Percentiles rank a stretch among this genome's conserved stretches.
phyloP scores from a whole-genome alignment of 2,797 vertebrate species.

The Sebastes umbrosus region DNA sequence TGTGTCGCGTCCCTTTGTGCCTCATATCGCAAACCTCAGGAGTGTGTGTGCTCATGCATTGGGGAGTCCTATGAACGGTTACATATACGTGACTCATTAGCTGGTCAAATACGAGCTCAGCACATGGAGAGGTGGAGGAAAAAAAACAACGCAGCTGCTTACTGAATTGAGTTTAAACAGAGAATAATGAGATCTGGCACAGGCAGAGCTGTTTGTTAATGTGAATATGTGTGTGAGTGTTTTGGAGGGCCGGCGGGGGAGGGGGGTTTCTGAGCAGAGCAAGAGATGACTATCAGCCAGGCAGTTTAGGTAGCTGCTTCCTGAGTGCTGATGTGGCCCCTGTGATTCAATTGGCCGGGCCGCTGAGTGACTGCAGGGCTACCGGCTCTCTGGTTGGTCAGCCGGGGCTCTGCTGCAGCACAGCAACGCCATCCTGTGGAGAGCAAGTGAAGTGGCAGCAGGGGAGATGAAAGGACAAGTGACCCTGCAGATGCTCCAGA shows the following conservation, averaged over 20 bases:
- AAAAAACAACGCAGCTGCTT: slow-evolving; percentile 38
- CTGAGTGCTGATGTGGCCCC: slow-evolving; percentile 75
- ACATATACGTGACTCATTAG: slow-evolving; percentile 12
- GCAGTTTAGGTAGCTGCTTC: slow-evolving; percentile 75
- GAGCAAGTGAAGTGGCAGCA: slow-evolving; percentile 11
- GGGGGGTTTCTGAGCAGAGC: slow-evolving; percentile 14
- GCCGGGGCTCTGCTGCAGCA: slow-evolving; percentile 51
- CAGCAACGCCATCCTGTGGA: slow-evolving; percentile 81
- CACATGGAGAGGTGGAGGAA: slow-evolving; percentile 4
- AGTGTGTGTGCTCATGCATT: slow-evolving; percentile 14
- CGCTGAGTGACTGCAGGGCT: slow-evolving; percentile 54
- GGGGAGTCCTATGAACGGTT: slow-evolving; percentile 27
- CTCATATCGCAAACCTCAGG: slow-evolving; percentile 5
- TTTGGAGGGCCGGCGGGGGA: neutral
- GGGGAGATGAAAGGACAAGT: neutral
- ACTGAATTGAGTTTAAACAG: slow-evolving; percentile 47
- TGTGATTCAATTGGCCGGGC: slow-evolving; percentile 55
- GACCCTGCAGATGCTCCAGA: slow-evolving; percentile 13
- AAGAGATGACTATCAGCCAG: slow-evolving; percentile 72
- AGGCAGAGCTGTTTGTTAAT: slow-evolving; percentile 25
- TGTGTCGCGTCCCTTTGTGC: slow-evolving; percentile 29
- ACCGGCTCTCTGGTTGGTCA: slow-evolving; percentile 49
- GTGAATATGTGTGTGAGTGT: slow-evolving; percentile 16
- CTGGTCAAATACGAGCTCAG: slow-evolving; percentile 20
- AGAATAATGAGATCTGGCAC: slow-evolving; percentile 57